Percentiles rank a stretch among this genome's conserved stretches.
These are phyloP conservation scores for Cirrhinus mrigala DNA, from an alignment of 2,797 vertebrate species.

Conservation along the genomic window DNA sequence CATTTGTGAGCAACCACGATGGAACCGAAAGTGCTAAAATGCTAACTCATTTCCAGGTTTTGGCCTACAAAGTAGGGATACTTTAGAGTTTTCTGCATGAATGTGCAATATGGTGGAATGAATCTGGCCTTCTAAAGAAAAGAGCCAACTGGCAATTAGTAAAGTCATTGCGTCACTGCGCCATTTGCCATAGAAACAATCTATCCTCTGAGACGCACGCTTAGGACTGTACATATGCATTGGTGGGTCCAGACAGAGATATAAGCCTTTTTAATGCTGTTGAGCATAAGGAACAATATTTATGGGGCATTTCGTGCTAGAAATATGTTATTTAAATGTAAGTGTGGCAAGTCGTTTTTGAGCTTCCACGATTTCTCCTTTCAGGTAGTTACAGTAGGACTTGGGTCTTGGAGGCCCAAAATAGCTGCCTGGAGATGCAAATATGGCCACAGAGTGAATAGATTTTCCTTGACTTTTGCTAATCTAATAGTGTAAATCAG, in stretches of 20 bases:
- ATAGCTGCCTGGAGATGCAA: background rate
- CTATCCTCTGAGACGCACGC: background rate
- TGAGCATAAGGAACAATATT: too few species aligned
- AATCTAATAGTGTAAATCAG: background rate
- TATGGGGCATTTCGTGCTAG: background rate
- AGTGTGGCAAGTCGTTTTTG: background rate
- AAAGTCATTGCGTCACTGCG: background rate
- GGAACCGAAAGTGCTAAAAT: background rate
- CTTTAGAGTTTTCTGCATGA: background rate
- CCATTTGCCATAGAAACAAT: background rate
- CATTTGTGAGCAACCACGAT: background rate
- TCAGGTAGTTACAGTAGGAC: background rate
- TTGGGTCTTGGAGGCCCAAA: background rate
- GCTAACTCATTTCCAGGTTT: background rate
- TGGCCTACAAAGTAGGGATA: background rate
- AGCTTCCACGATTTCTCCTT: background rate
- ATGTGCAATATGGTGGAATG: background rate
- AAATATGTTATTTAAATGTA: background rate
- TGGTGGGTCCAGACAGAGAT: too few species aligned
- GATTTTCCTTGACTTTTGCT: background rate
- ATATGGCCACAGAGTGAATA: background rate
- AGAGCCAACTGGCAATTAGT: background rate
- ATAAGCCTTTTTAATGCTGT: too few species aligned
- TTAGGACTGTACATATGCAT: background rate
- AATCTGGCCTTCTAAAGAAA: background rate